Evolutionary conservation across 2,888 invertebrate genomes (phyloP).

Genomic region (Chaetogeoica ovagalla): DNA sequence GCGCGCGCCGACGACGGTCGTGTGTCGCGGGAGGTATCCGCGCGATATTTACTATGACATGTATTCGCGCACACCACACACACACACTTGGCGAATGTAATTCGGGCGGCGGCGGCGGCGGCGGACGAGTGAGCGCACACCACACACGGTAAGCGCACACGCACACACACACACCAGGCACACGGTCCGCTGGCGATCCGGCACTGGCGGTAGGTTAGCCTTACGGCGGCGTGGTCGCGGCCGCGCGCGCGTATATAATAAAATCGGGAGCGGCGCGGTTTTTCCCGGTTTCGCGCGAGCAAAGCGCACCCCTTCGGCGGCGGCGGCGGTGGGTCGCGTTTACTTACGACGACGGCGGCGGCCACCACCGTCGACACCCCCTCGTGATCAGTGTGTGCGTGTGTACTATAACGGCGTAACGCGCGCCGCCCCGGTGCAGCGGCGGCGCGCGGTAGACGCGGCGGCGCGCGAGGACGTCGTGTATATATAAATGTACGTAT

Average conservation of each 20-base stretch:
- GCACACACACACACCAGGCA: conserved; percentile 25
- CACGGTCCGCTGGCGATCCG: conserved; percentile 49
- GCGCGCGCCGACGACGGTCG: no score
- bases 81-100: not conserved
- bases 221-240: conserved; percentile 33
- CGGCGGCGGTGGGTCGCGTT: conserved; percentile 20
- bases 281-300: conserved; percentile 53
- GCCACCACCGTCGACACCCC: no score
- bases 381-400: conserved; percentile 21
- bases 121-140: conserved; percentile 12
- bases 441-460: conserved; percentile 55
- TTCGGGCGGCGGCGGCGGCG: conserved; percentile 19
- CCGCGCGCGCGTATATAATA: conserved; percentile 7
- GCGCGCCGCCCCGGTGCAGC: not conserved
- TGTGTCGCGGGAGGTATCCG: no score
- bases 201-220: conserved; percentile 32
- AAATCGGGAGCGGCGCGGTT: conserved; percentile 48
- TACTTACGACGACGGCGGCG: no score
- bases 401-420: conserved; percentile 24
- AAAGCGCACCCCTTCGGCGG: conserved; percentile 47
- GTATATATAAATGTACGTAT: no score
- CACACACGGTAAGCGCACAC: conserved; percentile 5
- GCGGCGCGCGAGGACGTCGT: conserved; percentile 46
- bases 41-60: no score
- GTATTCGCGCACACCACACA: no score